These are phyloP conservation scores for Pteromalus puparum DNA, from an alignment of 1,140 invertebrate species.

Conservation along the genomic window DNA sequence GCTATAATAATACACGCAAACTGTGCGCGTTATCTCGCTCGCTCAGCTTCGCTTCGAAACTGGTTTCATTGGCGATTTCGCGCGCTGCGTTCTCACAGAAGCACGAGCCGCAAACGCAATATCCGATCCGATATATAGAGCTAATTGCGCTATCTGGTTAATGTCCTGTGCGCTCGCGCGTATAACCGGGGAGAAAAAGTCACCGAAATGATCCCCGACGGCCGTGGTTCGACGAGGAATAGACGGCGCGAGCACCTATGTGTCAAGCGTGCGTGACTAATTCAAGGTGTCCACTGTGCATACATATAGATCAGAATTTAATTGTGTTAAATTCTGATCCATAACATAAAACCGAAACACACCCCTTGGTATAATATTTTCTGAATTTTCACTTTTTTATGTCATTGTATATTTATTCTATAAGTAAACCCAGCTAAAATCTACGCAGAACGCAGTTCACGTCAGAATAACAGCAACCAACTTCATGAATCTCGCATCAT, in stretches of 20 bases:
- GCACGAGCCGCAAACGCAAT: background rate
- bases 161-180: background rate
- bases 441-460: too few relatives aligned
- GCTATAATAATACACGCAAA: background rate
- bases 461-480: too few relatives aligned
- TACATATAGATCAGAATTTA: too few relatives aligned
- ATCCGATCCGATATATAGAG: slow-evolving; percentile 6
- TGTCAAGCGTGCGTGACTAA: background rate
- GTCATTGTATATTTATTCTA: too few relatives aligned
- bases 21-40: background rate
- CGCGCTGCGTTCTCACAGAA: background rate
- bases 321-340: too few relatives aligned
- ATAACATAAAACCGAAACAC: too few relatives aligned
- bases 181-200: background rate
- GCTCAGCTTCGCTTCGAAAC: background rate
- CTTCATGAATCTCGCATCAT: too few relatives aligned
- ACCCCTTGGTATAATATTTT: too few relatives aligned
- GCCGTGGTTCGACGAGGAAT: background rate
- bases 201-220: background rate
- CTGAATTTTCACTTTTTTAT: too few relatives aligned
- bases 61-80: slow-evolving; percentile 7
- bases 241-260: background rate
- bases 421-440: too few relatives aligned
- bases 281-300: too few relatives aligned
- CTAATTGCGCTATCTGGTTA: slow-evolving; percentile 35